Evolutionary conservation across 2,113 vertebrate species (phyloP), one percentile per base, ranked within the genome.

Genomic region (Siniperca chuatsi): DNA sequence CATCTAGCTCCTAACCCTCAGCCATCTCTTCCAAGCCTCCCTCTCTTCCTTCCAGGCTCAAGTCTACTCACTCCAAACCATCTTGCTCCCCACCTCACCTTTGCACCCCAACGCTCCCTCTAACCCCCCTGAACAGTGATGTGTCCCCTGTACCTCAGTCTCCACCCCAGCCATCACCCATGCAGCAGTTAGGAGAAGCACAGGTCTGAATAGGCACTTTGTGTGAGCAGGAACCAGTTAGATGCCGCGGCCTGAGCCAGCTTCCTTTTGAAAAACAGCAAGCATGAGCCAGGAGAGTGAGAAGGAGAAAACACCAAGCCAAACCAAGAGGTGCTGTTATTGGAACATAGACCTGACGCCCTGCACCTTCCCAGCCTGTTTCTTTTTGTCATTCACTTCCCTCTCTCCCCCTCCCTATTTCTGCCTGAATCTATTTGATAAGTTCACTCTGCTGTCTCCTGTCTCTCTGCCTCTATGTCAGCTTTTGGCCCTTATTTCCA

Each of bases 201-300:
- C 83, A 77, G 78, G 73, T 81, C 89, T 96, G 92, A 96, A 96
- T 95, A 84, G 91, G 65, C 37, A 44, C 87, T 92, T 92, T 96
- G 95, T 96, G 87, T 85, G 84, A 84, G 65, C 79, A 93, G 90
- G 91, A 94, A 90, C 88, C 84, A 76, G 91, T 85, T 81, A 68
- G 92, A 92, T 91, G 86, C 92, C 40, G 82, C 35, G 16, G 82
- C 81, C 83, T 50, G 75, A 90, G 89, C 93, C 92, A 91, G 90
- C 87, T 96, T 96, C 94, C 95, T 94, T 29, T 94, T 91, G 85
- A 90, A 92, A 95, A 96, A 95, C 94, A 95, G 86, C 90, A 86
- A 68, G 55, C 76, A 7, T 76, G 84, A 94, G 84, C 82, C 84
- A 85, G 84, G 67, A 79, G 84, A 87, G 78, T 35, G 85, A 67